Evolutionary conservation across 2,113 vertebrate species (phyloP).

Genomic region (Enhydra lutris): DNA sequence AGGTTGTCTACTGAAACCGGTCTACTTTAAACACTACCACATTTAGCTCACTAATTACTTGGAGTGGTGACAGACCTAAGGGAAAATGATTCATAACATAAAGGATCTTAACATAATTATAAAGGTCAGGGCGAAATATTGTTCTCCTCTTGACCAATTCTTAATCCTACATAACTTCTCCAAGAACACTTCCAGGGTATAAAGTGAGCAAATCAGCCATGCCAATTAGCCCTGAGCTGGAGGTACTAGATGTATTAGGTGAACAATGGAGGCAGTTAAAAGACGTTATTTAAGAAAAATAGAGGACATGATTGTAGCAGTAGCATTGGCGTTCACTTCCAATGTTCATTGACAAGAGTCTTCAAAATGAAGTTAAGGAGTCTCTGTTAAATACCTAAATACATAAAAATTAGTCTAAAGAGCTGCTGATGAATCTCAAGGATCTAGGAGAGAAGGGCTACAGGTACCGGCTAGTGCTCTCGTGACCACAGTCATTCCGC

Average conservation of each 20-base stretch:
- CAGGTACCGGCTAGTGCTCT: background rate
- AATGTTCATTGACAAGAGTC: background rate
- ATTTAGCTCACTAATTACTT: conserved; percentile 56
- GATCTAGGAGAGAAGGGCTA: background rate
- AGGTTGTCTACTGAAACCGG: conserved; percentile 22
- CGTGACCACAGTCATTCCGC: background rate
- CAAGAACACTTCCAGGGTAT: background rate
- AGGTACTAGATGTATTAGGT: background rate
- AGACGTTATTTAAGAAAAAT: background rate
- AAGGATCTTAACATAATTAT: conserved; percentile 39
- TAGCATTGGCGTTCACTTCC: background rate
- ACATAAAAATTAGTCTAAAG: background rate
- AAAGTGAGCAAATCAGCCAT: background rate
- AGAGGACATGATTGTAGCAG: background rate
- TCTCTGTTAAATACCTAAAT: conserved; percentile 1
- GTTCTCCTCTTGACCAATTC: conserved; percentile 16
- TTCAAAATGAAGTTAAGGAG: background rate
- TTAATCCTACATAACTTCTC: conserved; percentile 6
- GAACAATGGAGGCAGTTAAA: background rate
- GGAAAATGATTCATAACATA: conserved; percentile 44
- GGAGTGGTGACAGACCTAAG: background rate
- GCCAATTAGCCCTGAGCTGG: background rate
- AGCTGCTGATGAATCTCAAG: background rate
- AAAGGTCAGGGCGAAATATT: conserved; percentile 28
- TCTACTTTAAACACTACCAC: conserved; percentile 40